Evolutionary conservation across 2,113 vertebrate genomes (phyloP).

Genomic region (Dasyprocta punctata): DNA sequence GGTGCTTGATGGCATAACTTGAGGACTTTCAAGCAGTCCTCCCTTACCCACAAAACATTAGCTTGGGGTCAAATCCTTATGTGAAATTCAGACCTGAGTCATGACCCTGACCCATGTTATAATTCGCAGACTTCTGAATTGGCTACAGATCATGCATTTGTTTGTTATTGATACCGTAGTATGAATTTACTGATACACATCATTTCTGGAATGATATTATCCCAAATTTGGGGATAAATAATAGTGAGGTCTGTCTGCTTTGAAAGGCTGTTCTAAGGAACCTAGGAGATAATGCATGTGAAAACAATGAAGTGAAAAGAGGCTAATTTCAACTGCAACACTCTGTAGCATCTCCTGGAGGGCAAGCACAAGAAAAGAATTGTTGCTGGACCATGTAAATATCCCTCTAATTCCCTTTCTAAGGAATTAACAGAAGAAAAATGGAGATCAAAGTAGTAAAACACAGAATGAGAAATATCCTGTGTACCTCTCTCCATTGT

Average conservation of each 20-base stretch:
- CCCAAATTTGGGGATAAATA: neutral
- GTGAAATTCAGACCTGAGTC: conserved; percentile 3
- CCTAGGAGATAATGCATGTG: neutral
- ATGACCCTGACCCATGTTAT: neutral
- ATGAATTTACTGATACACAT: neutral
- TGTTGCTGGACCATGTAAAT: neutral
- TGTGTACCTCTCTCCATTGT: accelerated
- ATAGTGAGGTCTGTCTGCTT: neutral
- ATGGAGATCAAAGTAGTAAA: neutral
- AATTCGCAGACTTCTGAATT: neutral
- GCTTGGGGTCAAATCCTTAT: neutral
- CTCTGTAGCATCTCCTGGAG: neutral
- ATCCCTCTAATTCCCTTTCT: neutral
- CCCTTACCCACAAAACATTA: neutral
- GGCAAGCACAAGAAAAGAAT: neutral
- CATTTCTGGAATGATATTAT: neutral
- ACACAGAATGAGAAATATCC: neutral
- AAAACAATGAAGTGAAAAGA: neutral
- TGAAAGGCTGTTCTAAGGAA: neutral
- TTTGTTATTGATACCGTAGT: neutral
- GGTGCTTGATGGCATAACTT: neutral
- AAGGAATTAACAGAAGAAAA: neutral
- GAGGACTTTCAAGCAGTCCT: neutral
- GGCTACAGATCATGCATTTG: neutral
- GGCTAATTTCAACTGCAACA: neutral